Evolutionary conservation across 2,888 invertebrate genomes (phyloP).

Genomic region (Lepidonotus clava): DNA sequence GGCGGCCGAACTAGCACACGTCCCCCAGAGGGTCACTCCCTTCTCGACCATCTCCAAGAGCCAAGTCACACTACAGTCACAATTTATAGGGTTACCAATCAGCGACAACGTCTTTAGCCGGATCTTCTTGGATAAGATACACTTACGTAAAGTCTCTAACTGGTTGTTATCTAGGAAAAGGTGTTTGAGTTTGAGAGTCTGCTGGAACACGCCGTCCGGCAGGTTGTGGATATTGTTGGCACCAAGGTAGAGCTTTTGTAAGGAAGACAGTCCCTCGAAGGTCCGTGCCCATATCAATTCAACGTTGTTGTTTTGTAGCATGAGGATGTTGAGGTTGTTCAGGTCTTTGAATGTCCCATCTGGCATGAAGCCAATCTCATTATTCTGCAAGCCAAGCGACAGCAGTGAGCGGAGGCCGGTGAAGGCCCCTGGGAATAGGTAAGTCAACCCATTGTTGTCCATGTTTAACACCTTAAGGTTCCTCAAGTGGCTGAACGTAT

Average conservation of each 20-base stretch:
- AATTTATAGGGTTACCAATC: constrained; percentile 63
- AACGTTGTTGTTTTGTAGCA: constrained; percentile 63
- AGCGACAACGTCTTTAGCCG: constrained; percentile 62
- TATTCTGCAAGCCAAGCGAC: constrained; percentile 61
- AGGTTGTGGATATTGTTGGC: constrained; percentile 59
- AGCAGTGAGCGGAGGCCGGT: constrained; percentile 58
- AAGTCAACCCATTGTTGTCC: constrained; percentile 62
- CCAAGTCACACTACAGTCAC: constrained; percentile 64
- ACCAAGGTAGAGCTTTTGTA: constrained; percentile 62
- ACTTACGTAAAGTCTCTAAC: constrained; percentile 57
- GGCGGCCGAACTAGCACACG: constrained; percentile 55
- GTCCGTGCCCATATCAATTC: constrained; percentile 58
- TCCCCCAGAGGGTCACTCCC: constrained; percentile 61
- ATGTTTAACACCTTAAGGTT: constrained; percentile 64
- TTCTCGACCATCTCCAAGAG: constrained; percentile 52
- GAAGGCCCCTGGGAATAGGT: constrained; percentile 61
- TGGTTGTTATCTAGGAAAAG: constrained; percentile 62
- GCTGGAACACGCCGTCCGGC: constrained; percentile 59
- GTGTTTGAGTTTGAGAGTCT: constrained; percentile 56
- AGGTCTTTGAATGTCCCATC: constrained; percentile 60
- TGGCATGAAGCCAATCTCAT: constrained; percentile 61
- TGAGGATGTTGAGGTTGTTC: constrained; percentile 60
- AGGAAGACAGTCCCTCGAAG: constrained; percentile 59
- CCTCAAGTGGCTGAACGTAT: constrained; percentile 62
- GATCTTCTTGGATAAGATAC: constrained; percentile 56